Evolutionary conservation across 2,888 invertebrate genomes (phyloP), one percentile per base, ranked within the genome.

Genomic region (Drosophila prostipennis): DNA sequence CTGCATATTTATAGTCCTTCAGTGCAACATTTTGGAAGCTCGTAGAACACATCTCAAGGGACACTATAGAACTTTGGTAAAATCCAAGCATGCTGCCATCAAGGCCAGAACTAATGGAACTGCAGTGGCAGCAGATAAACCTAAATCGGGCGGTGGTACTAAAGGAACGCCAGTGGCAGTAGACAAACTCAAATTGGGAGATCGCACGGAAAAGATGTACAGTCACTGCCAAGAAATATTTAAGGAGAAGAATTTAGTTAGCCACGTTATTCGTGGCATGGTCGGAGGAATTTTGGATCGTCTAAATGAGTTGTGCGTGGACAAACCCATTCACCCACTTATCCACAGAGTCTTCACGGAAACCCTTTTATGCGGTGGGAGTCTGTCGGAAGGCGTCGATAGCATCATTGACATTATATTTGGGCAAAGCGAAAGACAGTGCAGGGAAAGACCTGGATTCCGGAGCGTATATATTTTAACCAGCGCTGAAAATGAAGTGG

Each of bases 281-380:
- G 3, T 51, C 2, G 43, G 52, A 2, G 48, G 11, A 0, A 8
- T 77, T 6, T 36, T 26, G 23, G 5, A 26, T 2, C 48, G 16
- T 4, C 23, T 76, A 2, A 23, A 70, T 0, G 14, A 26, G 3
- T 10, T 40, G 0, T 74, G 72, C 7, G 11, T 39, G 6, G 36
- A 34, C 19, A 40, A 54, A 0, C 39, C 51, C 6, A 13, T 26
- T 2, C 40, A 54, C 3, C n/a, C 23, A 5, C 11, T 40, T 1
- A 6, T 64, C 11, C 67, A 43, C 10, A 8, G 3, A 6, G 26
- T 63, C 2, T 13, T 77, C 0, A 46, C 32, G 1, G 65, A 68
- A 7, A 48, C n/a, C 10, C 43, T 79, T 3, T 57, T 39, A 1
- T 79, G 78, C 19, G 48, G 45, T 7, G 19, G 4, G 0, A 54